Conservation (phyloP, 2,888 invertebrate genomes). For the Stratiomys singularior region DNA sequence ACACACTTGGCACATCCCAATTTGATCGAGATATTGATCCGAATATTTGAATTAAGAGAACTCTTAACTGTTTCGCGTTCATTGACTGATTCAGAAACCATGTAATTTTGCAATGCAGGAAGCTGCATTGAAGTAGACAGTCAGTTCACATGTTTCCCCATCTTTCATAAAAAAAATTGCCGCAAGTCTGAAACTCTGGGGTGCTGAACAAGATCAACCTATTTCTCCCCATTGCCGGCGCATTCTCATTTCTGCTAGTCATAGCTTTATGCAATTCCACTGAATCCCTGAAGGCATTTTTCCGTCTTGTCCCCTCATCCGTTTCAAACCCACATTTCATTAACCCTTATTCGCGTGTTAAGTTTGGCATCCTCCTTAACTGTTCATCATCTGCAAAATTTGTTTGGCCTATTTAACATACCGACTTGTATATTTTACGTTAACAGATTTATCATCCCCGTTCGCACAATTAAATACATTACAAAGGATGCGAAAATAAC, state of each 20-base stretch:
- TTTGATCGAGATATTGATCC: no score
- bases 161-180: background rate
- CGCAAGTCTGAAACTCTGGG: background rate
- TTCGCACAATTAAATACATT: no score
- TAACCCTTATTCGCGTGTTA: background rate
- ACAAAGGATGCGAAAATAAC: no score
- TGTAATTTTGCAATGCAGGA: conserved; percentile 20
- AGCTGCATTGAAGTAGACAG: conserved; percentile 1
- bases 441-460: no score
- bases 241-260: conserved; percentile 9
- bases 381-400: background rate
- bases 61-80: background rate
- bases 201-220: background rate
- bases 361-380: background rate
- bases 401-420: no score
- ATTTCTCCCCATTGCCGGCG: background rate
- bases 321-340: conserved; percentile 3
- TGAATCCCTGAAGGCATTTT: background rate
- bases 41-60: no score
- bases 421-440: no score
- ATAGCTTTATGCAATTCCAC: conserved; percentile 5
- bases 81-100: conserved; percentile 20
- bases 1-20: no score
- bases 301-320: background rate
- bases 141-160: background rate